Conservation (phyloP, 2,797 vertebrate genomes). For the Sebastes umbrosus region DNA sequence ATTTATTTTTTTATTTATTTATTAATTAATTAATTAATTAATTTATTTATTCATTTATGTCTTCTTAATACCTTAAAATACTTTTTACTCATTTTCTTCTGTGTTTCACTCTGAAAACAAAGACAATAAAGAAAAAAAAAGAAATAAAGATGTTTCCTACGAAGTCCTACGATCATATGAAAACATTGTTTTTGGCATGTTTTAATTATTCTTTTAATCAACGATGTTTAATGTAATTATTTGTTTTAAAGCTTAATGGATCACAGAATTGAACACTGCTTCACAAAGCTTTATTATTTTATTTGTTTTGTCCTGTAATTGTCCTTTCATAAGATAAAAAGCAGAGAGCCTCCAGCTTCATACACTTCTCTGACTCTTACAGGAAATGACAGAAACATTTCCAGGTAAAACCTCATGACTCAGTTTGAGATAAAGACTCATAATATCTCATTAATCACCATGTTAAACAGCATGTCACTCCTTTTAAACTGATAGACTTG, state of each 20-base stretch:
- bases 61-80: too few relatives aligned
- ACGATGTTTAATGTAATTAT: neutral
- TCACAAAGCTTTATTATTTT: too few relatives aligned
- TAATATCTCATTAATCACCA: neutral
- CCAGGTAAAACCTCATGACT: neutral
- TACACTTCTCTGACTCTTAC: neutral
- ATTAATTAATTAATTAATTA: too few relatives aligned
- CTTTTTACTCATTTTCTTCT: too few relatives aligned
- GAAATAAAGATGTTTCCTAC: neutral
- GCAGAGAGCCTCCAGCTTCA: neutral
- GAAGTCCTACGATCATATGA: neutral
- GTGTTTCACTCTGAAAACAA: too few relatives aligned
- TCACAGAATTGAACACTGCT: neutral
- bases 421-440: neutral
- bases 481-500: neutral
- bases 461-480: neutral
- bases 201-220: neutral
- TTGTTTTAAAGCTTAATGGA: neutral
- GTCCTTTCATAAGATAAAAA: neutral
- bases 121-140: too few relatives aligned
- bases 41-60: too few relatives aligned
- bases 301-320: too few relatives aligned
- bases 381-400: slow-evolving; percentile 18
- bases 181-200: neutral
- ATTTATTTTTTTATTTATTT: too few relatives aligned